Evolutionary conservation across 2,113 vertebrate species (phyloP).

Genomic region (Papio anubis): DNA sequence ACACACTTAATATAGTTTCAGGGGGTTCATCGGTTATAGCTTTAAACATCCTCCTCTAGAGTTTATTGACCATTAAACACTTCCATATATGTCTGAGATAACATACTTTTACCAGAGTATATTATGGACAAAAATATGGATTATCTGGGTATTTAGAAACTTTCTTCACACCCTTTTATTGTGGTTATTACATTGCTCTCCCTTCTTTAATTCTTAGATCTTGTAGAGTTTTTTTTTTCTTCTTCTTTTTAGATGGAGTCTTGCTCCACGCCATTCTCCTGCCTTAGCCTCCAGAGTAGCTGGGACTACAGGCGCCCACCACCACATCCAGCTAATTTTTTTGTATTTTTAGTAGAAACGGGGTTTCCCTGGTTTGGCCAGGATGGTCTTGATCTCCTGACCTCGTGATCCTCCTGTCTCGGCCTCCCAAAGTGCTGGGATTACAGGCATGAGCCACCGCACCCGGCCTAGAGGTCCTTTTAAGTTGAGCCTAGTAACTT

Average conservation of each 20-base stretch:
- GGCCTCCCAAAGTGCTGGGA: too few relatives aligned
- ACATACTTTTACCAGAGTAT: neutral
- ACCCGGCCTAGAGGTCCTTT: neutral
- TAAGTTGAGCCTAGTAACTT: neutral
- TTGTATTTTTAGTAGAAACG: too few relatives aligned
- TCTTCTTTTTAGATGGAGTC: too few relatives aligned
- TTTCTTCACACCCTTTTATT: neutral
- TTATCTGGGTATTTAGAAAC: neutral
- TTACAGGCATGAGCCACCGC: too few relatives aligned
- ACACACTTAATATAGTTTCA: neutral
- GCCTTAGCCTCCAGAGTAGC: too few relatives aligned
- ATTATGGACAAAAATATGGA: neutral
- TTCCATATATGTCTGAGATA: neutral
- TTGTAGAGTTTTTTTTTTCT: neutral
- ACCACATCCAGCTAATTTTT: too few relatives aligned
- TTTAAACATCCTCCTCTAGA: neutral
- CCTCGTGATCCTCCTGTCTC: too few relatives aligned
- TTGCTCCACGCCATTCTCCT: too few relatives aligned
- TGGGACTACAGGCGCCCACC: too few relatives aligned
- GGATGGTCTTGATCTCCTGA: too few relatives aligned
- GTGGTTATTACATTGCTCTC: neutral
- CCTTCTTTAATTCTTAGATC: neutral
- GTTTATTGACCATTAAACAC: neutral
- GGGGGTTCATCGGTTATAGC: neutral
- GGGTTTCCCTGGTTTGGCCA: too few relatives aligned